These are phyloP conservation scores for Biston betularia DNA, from an alignment of 2,888 invertebrate species.

Conservation along the genomic window DNA sequence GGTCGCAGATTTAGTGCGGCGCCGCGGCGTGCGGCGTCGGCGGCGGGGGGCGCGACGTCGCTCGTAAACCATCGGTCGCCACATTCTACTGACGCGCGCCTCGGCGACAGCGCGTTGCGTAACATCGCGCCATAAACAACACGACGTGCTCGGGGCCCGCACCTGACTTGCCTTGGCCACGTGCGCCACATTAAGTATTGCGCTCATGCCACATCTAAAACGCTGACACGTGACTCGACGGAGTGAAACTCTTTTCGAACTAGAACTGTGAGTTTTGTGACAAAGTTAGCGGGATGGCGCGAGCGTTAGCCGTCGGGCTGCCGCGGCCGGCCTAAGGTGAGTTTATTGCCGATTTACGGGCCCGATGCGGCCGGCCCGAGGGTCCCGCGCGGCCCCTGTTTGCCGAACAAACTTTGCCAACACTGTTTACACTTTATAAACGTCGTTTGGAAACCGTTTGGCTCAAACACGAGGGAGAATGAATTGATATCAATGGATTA, in stretches of 20 bases:
- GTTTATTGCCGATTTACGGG: constrained; percentile 84
- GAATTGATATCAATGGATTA: constrained; percentile 58
- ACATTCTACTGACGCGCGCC: constrained; percentile 86
- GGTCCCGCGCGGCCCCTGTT: constrained; percentile 69
- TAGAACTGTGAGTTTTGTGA: constrained; percentile 82
- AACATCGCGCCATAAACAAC: constrained; percentile 83
- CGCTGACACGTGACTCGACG: constrained; percentile 82
- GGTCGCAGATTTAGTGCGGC: constrained; percentile 85
- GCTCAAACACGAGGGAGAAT: constrained; percentile 47
- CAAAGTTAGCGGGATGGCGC: constrained; percentile 81
- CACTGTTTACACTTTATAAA: constrained; percentile 57
- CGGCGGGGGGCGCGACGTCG: constrained; percentile 76
- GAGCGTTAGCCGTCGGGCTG: constrained; percentile 79
- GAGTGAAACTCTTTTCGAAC: constrained; percentile 74
- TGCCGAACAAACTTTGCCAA: constrained; percentile 76
- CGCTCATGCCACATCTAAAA: constrained; percentile 81
- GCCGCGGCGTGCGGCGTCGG: constrained; percentile 84
- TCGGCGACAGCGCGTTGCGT: constrained; percentile 86
- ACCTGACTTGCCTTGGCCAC: constrained; percentile 72
- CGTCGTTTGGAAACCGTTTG: constrained; percentile 58
- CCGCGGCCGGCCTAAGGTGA: constrained; percentile 82
- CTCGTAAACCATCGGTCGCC: constrained; percentile 85
- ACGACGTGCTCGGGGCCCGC: constrained; percentile 74
- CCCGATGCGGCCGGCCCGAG: constrained; percentile 67
- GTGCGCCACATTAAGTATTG: constrained; percentile 82